Conservation (phyloP, 2,797 vertebrate genomes). For the Sebastes paucispinis region DNA sequence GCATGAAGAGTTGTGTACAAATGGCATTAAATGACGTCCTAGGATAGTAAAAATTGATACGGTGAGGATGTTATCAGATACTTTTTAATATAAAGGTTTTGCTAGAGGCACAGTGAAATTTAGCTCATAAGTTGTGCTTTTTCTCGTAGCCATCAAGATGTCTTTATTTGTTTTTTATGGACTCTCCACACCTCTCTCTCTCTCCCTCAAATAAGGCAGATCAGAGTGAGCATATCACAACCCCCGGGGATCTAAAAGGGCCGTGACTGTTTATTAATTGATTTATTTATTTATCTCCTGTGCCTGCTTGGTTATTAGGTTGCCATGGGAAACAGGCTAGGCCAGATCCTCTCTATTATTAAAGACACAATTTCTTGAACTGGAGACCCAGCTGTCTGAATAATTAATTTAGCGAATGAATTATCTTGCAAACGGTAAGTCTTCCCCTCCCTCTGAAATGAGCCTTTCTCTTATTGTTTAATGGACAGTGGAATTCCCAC, state of each 20-base stretch:
- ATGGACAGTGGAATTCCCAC: constrained; percentile 81
- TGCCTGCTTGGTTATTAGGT: constrained; percentile 86
- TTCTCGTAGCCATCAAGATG: background rate
- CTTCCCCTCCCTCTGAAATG: constrained; percentile 69
- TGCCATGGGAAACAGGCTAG: constrained; percentile 85
- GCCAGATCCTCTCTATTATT: constrained; percentile 84
- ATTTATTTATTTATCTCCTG: constrained; percentile 87
- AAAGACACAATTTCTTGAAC: constrained; percentile 86
- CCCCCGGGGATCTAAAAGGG: constrained; percentile 69
- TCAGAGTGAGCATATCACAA: constrained; percentile 64
- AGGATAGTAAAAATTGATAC: background rate
- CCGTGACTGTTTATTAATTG: constrained; percentile 87
- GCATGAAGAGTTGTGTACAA: background rate
- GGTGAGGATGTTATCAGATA: background rate
- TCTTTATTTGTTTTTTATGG: constrained; percentile 51
- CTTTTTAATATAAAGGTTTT: background rate
- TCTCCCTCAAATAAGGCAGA: constrained; percentile 68
- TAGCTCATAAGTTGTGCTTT: constrained; percentile 7
- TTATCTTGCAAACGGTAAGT: constrained; percentile 81
- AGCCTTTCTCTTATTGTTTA: constrained; percentile 81
- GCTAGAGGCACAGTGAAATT: background rate
- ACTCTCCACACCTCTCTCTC: constrained; percentile 39
- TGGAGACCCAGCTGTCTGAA: constrained; percentile 85
- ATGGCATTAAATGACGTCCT: background rate
- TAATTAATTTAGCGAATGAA: constrained; percentile 86